Percentiles rank a stretch among this genome's conserved stretches.
phyloP scores from a whole-genome alignment of 2,888 invertebrate genomes.

The Ectropis crepuscularia region DNA sequence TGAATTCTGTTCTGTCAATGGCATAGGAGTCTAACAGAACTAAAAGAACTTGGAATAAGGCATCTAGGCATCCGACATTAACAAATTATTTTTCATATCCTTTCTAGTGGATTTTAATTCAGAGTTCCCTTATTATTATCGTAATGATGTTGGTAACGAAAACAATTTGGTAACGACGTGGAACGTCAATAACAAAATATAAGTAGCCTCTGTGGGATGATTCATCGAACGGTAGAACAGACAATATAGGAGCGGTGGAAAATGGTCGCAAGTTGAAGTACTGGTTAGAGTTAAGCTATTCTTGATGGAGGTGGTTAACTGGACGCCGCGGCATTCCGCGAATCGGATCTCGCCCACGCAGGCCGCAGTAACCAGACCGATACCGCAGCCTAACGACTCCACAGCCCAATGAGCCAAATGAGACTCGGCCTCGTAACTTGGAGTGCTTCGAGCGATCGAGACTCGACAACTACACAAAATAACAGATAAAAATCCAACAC shows the following conservation, averaged over 20 bases:
- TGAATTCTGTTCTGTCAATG: no score
- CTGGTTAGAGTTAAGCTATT: conserved; percentile 15
- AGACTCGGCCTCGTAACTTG: conserved; percentile 35
- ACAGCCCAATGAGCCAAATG: conserved; percentile 41
- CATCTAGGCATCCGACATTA: no score
- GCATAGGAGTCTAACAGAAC: no score
- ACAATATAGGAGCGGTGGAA: neutral
- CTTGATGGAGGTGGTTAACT: conserved; percentile 29
- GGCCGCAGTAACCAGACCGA: conserved; percentile 42
- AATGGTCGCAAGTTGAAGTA: conserved; percentile 19
- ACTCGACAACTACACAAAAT: conserved; percentile 10
- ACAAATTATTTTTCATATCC: no score
- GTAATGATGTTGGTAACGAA: no score
- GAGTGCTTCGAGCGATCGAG: conserved; percentile 29
- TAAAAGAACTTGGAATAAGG: no score
- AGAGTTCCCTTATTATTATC: no score
- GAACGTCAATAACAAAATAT: no score
- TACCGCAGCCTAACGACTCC: conserved; percentile 46
- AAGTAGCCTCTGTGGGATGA: neutral
- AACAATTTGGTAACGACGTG: no score
- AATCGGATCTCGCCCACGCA: conserved; percentile 55
- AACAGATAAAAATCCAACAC: conserved; percentile 18
- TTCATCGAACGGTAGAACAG: conserved; percentile 1
- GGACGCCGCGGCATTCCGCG: conserved; percentile 52
- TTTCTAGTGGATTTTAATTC: no score